Base-by-base conservation (phyloP, 2,888 invertebrate genomes). In the Pyrocoelia pectoralis region DNA sequence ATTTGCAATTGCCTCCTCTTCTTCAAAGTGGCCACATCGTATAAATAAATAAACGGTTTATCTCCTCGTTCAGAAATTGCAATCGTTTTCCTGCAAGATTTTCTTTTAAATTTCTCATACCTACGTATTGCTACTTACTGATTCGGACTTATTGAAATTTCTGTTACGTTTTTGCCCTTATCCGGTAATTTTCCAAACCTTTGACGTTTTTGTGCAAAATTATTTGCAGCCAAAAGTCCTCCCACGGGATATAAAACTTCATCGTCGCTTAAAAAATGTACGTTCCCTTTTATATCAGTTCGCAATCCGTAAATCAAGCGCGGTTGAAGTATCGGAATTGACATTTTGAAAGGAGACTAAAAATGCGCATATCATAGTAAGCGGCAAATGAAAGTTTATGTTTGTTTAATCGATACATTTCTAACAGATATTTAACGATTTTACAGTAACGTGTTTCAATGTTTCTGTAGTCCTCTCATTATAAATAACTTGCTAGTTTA, bases 161-260 rank as follows among this genome's bases (percentile, higher is more conserved):
- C 84, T 68, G 87, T 89, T 56, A 89, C 85, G 46, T 85, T 83
- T 70, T 85, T 85, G 55, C 87, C 86, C 73, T 88, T 89, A 52
- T 89, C 89, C 33, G 88, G 84, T 17, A 91, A 81, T 70, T 88
- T 85, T 52, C 93, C 88, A 73, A 90, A 90, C 73, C 87, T 87
- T 76, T 94, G 94, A 68, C 87, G 88, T 74, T 88, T 88, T 71
- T 88, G 86, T 5, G 86, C 83, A 77, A 87, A 88, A 77, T 93
- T 90, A 73, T 94, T 92, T 63, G 93, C 83, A 0, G 89, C 86
- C 51, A 94, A 81, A 0, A 90, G 90, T 53, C 89, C 89, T 54
- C 93, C 94, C 24, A 91, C 91, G 0, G 93, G 92, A 79, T 94
- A 94, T 51, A 93, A 83, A 38, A 94, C 85, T 75, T 93, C 93